Percentiles rank a stretch among this genome's conserved stretches.
These are phyloP conservation scores for Dexiosoma caninum DNA, from an alignment of 2,888 invertebrate species.

Conservation along the genomic window DNA sequence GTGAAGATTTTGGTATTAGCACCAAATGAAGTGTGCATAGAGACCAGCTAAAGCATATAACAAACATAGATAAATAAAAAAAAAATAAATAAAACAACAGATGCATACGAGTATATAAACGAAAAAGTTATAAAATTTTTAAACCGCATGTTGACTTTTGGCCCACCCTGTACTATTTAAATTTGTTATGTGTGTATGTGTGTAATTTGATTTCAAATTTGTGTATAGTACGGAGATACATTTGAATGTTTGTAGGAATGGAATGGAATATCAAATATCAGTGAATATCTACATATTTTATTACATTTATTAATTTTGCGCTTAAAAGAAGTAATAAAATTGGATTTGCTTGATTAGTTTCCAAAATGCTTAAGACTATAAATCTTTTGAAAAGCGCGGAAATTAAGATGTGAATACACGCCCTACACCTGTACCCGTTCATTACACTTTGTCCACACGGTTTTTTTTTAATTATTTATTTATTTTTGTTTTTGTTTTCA, in stretches of 20 bases:
- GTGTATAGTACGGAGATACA: not conserved
- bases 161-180: not conserved
- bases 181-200: too few species aligned
- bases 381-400: not conserved
- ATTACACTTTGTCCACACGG: not conserved
- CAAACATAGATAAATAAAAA: too few species aligned
- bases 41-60: too few species aligned
- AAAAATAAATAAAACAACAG: too few species aligned
- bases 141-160: too few species aligned
- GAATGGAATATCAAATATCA: conserved; percentile 32
- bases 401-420: conserved; percentile 11
- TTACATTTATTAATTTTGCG: not conserved
- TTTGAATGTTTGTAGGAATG: too few species aligned
- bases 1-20: too few species aligned
- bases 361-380: conserved; percentile 8
- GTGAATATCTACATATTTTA: conserved; percentile 14
- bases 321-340: not conserved
- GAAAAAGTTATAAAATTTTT: too few species aligned
- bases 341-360: not conserved
- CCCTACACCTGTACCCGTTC: not conserved
- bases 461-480: too few species aligned
- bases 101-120: too few species aligned
- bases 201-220: not conserved
- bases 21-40: too few species aligned
- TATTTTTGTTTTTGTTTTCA: too few species aligned